Conservation (phyloP, 2,888 invertebrate species). For the Cinara cedri region DNA sequence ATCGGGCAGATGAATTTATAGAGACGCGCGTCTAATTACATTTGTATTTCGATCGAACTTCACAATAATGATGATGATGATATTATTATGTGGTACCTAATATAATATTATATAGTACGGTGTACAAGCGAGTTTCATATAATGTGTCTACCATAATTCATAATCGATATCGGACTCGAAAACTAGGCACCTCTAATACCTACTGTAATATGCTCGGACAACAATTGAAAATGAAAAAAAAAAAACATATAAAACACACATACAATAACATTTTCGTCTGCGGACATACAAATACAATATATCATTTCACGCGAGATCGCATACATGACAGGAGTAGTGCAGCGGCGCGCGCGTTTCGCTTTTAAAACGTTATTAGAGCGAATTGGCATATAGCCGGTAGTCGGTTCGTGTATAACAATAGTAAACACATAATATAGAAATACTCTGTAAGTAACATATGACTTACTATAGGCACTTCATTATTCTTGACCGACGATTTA, state of each 20-base stretch:
- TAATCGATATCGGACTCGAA: too few species aligned
- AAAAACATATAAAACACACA: not conserved
- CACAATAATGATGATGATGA: too few species aligned
- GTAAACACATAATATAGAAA: slow-evolving; percentile 1
- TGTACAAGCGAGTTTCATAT: too few species aligned
- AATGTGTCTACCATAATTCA: too few species aligned
- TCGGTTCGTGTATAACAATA: not conserved
- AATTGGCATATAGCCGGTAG: slow-evolving; percentile 10
- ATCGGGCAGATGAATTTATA: too few species aligned
- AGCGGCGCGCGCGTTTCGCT: slow-evolving; percentile 38
- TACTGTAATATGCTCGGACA: too few species aligned
- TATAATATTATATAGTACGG: too few species aligned
- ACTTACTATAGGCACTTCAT: not conserved
- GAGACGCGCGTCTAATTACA: too few species aligned
- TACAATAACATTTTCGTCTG: not conserved
- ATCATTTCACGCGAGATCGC: slow-evolving; percentile 23
- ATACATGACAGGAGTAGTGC: slow-evolving; percentile 5
- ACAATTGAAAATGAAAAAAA: slow-evolving; percentile 20
- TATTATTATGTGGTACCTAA: too few species aligned
- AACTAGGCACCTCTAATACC: not conserved
- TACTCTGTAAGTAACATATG: too few species aligned
- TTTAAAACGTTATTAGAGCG: slow-evolving; percentile 51
- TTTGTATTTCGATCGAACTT: too few species aligned
- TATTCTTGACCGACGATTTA: not conserved
- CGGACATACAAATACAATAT: not conserved